phyloP scores from a whole-genome alignment of 2,113 vertebrate genomes.

The Acinonyx jubatus region DNA sequence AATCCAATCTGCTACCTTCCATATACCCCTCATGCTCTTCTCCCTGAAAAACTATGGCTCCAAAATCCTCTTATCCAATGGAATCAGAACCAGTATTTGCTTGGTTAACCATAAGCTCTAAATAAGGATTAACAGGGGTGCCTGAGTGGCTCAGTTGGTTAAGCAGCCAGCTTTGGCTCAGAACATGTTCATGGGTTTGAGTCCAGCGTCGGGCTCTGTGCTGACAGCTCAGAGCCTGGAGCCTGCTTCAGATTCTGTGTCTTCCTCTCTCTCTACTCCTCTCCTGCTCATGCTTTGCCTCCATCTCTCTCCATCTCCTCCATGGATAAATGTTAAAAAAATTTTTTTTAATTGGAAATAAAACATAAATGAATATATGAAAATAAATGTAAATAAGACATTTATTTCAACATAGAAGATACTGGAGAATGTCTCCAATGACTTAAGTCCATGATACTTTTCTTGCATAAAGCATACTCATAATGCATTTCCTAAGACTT shows the following conservation, averaged over 20 bases:
- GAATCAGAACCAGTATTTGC: neutral
- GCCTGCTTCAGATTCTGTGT: no score
- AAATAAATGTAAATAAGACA: neutral
- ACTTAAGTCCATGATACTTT: conserved; percentile 7
- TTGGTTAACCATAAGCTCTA: neutral
- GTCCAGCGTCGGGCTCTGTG: no score
- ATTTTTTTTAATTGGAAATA: neutral
- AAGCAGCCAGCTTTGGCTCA: no score
- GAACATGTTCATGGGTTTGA: no score
- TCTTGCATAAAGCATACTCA: neutral
- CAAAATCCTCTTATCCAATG: neutral
- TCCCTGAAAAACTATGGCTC: neutral
- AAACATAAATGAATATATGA: neutral
- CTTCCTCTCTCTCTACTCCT: no score
- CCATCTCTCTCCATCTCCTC: no score
- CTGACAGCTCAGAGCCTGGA: no score
- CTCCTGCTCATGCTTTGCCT: no score
- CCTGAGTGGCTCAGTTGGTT: no score
- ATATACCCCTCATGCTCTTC: neutral
- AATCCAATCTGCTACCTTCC: neutral
- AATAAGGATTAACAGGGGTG: neutral
- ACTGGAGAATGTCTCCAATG: neutral
- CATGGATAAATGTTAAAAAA: no score
- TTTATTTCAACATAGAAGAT: neutral
- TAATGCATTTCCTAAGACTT: neutral